Percentiles rank a stretch among this genome's conserved stretches.
phyloP scores from a whole-genome alignment of 2,113 vertebrate genomes.

The Bos taurus region ARS-UCD2.0 NC_037338.1:103124001-103124500 shows the following conservation, averaged over 20 bases:
- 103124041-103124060: background rate
- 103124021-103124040: background rate
- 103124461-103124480: background rate
- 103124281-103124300: background rate
- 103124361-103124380: rapidly evolving
- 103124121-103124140: background rate
- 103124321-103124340: background rate
- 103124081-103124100: rapidly evolving
- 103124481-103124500: background rate
- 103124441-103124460: background rate
- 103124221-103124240: background rate
- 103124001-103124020: background rate
- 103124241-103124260: background rate
- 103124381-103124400: background rate
- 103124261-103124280: background rate
- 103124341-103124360: background rate
- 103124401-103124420: background rate
- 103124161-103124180: background rate
- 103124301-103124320: background rate
- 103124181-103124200: background rate
- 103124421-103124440: background rate
- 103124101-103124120: background rate
- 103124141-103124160: background rate
- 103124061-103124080: background rate
- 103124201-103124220: rapidly evolving